Evolutionary conservation across 1,140 invertebrate genomes (phyloP), one percentile per base, ranked within the genome.

Genomic region (Thaumetopoea pityocampa): DNA sequence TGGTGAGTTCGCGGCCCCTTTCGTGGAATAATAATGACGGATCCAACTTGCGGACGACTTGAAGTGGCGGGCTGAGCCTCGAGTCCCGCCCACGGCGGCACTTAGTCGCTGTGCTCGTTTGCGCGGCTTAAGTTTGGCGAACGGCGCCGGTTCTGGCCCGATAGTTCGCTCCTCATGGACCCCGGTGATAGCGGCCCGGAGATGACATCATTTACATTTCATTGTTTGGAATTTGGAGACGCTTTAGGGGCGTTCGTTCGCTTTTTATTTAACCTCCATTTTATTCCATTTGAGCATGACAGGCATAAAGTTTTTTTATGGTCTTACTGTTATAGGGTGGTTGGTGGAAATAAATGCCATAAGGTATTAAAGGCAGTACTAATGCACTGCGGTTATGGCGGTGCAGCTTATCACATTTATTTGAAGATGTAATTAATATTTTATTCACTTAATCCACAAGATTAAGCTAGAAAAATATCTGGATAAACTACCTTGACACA

Each of bases 11-110:
- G 24, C 37, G 24, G 50, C 51, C 40, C 55, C 49, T 51, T 62
- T 51, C 55, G 56, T 52, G 42, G 56, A 67, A 69, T 73, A 67
- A 69, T 73, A 73, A 73, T 67, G 67, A 73, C 61, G 45, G 53
- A 73, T 73, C 66, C 64, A 58, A 64, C 64, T 73, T 72, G 48
- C 51, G 34, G 49, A 64, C 59, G 56, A 61, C 60, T 65, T 63
- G n/a, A n/a, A n/a, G n/a, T n/a, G 59, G 51, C 41, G 45, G 34
- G 37, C 22, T 41, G 19, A 34, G 28, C n/a, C n/a, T 24, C 36
- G 10, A 37, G 16, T 10, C 8, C 27, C n/a, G 5, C 3, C 10
- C 37, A 10, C 19, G 26, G 26, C 12, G 26, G 37, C 33, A 34
- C 40, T 41, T 28, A 28, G 18, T 15, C 20, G 30, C 29, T 35